Percentiles rank a stretch among this genome's conserved stretches.
These are phyloP conservation scores for Lordiphosa andalusiaca DNA, from an alignment of 2,888 invertebrate species.

Conservation along the genomic window DNA sequence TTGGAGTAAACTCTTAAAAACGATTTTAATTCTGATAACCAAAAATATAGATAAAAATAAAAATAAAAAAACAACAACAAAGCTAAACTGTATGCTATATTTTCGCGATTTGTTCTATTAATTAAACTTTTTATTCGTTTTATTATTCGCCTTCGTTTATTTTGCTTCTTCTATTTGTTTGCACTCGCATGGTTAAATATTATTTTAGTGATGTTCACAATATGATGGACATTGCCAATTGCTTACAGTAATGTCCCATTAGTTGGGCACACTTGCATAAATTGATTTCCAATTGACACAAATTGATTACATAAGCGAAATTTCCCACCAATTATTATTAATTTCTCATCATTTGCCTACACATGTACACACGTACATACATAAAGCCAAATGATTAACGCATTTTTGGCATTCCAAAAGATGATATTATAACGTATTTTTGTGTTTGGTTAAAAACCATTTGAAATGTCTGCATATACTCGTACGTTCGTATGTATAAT, in stretches of 20 bases:
- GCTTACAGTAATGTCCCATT: constrained; percentile 42
- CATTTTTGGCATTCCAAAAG: constrained; percentile 55
- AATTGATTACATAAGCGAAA: constrained; percentile 48
- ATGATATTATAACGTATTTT: constrained; percentile 36
- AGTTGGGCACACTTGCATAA: constrained; percentile 20
- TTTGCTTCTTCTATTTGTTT: constrained; percentile 21
- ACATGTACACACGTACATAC: neutral
- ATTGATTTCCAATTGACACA: constrained; percentile 34
- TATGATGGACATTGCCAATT: constrained; percentile 76
- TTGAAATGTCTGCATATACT: constrained; percentile 5
- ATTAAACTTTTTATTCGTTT: too few species aligned
- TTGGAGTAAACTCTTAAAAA: too few species aligned
- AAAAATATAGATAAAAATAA: too few species aligned
- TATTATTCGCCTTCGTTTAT: neutral
- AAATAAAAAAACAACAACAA: too few species aligned
- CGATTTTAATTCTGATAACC: too few species aligned
- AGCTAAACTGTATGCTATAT: too few species aligned
- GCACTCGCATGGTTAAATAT: constrained; percentile 22
- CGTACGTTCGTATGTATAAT: constrained; percentile 7
- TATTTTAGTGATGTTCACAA: constrained; percentile 20
- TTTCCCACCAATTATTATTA: constrained; percentile 3
- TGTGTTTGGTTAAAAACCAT: constrained; percentile 29
- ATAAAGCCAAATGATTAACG: constrained; percentile 47
- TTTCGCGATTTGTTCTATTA: too few species aligned
- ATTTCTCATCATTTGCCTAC: constrained; percentile 5